Percentiles rank a stretch among this genome's conserved stretches.
phyloP scores from a whole-genome alignment of 2,888 invertebrate species.

The Dichetophora obliterata region DNA sequence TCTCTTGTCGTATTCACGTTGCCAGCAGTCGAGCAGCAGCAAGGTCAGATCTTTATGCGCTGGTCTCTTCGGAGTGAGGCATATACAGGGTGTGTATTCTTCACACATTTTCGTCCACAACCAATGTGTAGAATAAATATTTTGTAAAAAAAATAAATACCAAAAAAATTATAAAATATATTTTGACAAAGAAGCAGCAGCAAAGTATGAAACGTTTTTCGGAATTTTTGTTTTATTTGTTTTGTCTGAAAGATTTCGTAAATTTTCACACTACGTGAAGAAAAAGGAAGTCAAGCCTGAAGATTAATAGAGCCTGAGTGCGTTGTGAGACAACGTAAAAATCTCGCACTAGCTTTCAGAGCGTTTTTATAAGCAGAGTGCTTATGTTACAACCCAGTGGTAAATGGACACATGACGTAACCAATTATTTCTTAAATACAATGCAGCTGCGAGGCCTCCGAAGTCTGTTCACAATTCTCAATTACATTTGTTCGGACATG shows the following conservation, averaged over 20 bases:
- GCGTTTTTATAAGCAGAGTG: too few species aligned
- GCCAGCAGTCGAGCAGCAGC: constrained; percentile 65
- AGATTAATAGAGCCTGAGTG: too few species aligned
- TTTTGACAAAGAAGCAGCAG: neutral
- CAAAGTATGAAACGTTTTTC: neutral
- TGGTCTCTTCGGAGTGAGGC: neutral
- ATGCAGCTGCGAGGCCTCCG: too few species aligned
- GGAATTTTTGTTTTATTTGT: neutral
- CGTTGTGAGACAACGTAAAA: too few species aligned
- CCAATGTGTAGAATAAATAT: neutral
- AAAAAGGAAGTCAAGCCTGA: too few species aligned
- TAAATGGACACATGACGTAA: too few species aligned
- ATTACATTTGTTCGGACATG: too few species aligned
- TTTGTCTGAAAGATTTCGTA: neutral
- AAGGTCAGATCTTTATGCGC: constrained; percentile 43
- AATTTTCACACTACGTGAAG: too few species aligned
- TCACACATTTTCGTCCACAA: constrained; percentile 24
- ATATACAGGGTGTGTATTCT: constrained; percentile 10
- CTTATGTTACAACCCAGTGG: too few species aligned
- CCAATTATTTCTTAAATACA: too few species aligned
- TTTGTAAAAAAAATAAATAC: neutral
- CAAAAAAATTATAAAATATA: neutral
- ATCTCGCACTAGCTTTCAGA: too few species aligned
- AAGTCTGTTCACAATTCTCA: too few species aligned
- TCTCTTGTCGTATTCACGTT: constrained; percentile 63